Conservation (phyloP, 2,888 invertebrate species). For the Ischnura elegans region DNA sequence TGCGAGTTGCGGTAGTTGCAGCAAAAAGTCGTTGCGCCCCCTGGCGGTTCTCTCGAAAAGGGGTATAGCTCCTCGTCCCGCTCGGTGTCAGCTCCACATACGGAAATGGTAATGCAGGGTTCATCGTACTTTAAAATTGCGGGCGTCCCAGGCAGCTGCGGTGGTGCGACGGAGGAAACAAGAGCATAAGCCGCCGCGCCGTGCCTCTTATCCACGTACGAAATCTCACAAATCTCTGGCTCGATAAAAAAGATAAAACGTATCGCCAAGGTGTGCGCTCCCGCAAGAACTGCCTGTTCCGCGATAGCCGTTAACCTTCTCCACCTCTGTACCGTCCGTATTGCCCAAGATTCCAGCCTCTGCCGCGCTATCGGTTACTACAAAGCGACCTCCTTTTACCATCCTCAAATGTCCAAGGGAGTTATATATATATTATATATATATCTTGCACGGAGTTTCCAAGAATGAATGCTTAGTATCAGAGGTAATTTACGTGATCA, state of each 20-base stretch:
- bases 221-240: neutral
- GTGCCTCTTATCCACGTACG: neutral
- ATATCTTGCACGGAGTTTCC: no score
- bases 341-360: neutral
- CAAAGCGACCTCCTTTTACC: constrained; percentile 49
- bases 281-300: neutral
- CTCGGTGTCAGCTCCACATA: neutral
- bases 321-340: neutral
- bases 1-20: no score
- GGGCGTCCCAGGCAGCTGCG: neutral
- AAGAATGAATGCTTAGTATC: no score
- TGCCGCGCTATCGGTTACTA: constrained; percentile 1
- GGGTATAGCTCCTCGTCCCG: neutral
- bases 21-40: no score
- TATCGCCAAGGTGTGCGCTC: neutral
- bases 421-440: no score
- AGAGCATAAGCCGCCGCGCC: neutral
- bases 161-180: neutral
- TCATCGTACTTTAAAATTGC: constrained; percentile 17
- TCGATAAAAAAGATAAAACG: neutral
- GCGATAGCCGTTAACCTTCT: constrained; percentile 6
- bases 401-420: neutral
- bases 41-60: no score
- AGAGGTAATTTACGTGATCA: no score
- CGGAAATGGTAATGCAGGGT: neutral